Evolutionary conservation across 2,797 vertebrate genomes (phyloP).

Genomic region (Tokudaia tokunoshimensis): DNA sequence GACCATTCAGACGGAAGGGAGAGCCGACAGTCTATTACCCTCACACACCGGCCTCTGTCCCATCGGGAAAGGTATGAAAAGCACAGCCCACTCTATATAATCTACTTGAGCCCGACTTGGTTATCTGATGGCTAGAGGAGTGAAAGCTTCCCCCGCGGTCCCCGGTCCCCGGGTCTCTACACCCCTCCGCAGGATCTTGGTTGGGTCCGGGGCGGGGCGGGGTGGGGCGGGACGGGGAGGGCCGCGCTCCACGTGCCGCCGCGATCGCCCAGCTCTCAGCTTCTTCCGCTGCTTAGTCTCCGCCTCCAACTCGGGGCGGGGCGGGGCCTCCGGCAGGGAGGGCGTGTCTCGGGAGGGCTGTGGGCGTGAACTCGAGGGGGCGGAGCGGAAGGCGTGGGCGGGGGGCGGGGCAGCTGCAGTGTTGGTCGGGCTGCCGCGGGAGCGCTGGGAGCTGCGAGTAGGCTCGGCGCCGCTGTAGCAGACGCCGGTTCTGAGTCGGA

Average conservation of each 20-base stretch:
- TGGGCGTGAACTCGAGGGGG: conserved; percentile 21
- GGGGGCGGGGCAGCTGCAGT: conserved; percentile 11
- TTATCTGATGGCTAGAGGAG: too few relatives aligned
- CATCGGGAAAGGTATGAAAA: neutral
- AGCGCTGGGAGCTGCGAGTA: conserved; percentile 33
- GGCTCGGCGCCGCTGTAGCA: conserved; percentile 31
- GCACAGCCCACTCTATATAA: accelerated
- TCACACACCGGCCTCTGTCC: too few relatives aligned
- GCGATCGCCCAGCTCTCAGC: accelerated
- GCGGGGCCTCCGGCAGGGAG: neutral
- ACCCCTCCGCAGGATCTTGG: conserved; percentile 58
- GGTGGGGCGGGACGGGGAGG: conserved; percentile 26
- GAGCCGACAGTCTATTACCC: neutral
- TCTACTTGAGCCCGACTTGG: too few relatives aligned
- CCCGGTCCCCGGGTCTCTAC: too few relatives aligned
- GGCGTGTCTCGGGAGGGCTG: neutral
- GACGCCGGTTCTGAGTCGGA: neutral
- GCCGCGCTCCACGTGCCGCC: conserved; percentile 68
- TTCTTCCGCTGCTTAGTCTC: accelerated
- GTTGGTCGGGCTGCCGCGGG: neutral
- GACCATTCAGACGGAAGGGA: neutral
- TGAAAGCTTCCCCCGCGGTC: too few relatives aligned
- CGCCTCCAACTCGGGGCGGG: neutral
- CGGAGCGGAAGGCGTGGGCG: conserved; percentile 2
- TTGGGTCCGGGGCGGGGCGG: conserved; percentile 60